Conservation (phyloP, 2,113 vertebrate genomes). For the Phalacrocorax carbo region DNA sequence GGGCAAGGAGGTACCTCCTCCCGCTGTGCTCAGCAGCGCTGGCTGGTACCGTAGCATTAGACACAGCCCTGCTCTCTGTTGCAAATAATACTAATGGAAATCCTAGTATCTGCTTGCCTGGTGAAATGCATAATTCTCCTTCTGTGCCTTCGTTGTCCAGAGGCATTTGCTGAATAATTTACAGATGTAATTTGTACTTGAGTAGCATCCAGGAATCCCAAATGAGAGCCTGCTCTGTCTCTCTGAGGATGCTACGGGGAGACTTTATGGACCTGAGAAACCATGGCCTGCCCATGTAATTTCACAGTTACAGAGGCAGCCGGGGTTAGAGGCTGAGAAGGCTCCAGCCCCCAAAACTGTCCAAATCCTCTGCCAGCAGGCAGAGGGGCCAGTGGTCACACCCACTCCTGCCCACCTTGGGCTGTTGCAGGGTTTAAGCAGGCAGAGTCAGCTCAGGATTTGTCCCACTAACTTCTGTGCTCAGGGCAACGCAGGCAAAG, state of each 20-base stretch:
- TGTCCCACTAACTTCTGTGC: background rate
- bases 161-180: conserved; percentile 16
- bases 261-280: background rate
- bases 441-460: background rate
- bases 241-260: background rate
- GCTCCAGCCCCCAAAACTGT: background rate
- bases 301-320: background rate
- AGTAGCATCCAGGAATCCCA: background rate
- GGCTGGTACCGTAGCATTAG: background rate
- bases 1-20: background rate
- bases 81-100: background rate
- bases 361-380: background rate
- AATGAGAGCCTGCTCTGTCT: background rate
- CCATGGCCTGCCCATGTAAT: background rate
- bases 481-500: background rate
- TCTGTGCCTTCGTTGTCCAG: background rate
- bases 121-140: background rate
- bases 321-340: background rate
- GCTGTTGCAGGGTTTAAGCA: background rate
- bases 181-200: background rate
- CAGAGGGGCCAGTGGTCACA: background rate
- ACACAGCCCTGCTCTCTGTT: background rate
- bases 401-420: background rate
- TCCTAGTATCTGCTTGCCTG: background rate
- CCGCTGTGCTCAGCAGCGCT: background rate